These are phyloP conservation scores for Seira sanloemensis DNA, from an alignment of 2,888 invertebrate genomes.

Conservation along the genomic window DNA sequence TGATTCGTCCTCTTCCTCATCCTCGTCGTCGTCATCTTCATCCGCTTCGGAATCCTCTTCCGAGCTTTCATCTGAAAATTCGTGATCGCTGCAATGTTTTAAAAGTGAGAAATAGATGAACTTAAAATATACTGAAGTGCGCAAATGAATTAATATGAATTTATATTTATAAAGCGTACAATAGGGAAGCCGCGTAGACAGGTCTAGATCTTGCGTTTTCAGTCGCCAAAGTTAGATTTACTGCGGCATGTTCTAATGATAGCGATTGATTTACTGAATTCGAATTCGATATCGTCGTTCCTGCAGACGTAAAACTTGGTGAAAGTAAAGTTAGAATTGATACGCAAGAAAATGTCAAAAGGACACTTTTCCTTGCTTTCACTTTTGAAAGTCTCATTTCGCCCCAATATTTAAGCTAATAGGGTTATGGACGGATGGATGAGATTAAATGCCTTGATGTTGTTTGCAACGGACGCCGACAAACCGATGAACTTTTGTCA, in stretches of 20 bases:
- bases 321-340: background rate
- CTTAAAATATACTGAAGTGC: too few relatives aligned
- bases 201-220: background rate
- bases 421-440: too few relatives aligned
- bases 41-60: slow-evolving; percentile 47
- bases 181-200: background rate
- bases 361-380: slow-evolving; percentile 1
- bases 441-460: too few relatives aligned
- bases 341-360: background rate
- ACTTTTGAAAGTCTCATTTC: background rate
- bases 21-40: slow-evolving; percentile 31
- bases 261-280: background rate
- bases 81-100: background rate
- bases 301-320: background rate
- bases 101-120: background rate
- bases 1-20: slow-evolving; percentile 22
- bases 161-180: background rate
- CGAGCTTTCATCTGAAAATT: slow-evolving; percentile 23
- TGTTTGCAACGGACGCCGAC: background rate
- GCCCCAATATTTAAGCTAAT: background rate
- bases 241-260: background rate
- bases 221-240: background rate
- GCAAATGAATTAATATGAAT: too few relatives aligned
- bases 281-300: background rate
- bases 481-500: background rate